A percentile compares a stretch with the other conserved stretches of the same genome.
Conservation (phyloP, 2,888 invertebrate species). For the Pollenia angustigena region DNA sequence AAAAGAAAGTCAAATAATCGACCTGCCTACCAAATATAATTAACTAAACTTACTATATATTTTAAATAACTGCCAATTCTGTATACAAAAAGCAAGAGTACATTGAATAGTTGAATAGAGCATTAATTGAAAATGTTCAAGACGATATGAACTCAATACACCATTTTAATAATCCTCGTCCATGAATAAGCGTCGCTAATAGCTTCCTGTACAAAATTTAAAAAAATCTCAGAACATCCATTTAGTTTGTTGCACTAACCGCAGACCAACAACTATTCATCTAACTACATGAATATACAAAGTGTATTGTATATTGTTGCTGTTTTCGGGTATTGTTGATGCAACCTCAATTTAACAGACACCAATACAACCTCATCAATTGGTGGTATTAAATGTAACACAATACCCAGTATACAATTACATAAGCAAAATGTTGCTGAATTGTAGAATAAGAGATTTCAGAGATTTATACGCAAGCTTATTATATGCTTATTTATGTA, state of each 20-base stretch:
- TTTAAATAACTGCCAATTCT: neutral
- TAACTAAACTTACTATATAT: neutral
- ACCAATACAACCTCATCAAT: constrained; percentile 19
- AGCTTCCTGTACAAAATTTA: neutral
- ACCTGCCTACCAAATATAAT: no score
- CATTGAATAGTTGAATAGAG: neutral
- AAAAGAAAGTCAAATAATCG: no score
- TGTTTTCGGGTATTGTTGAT: constrained; percentile 3
- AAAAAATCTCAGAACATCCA: no score
- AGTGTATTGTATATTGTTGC: neutral
- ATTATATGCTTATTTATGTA: no score
- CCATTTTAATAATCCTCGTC: neutral
- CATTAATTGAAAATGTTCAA: neutral
- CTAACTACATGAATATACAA: constrained; percentile 10
- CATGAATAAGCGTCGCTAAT: neutral
- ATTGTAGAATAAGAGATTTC: no score
- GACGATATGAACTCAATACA: neutral
- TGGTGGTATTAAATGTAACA: neutral
- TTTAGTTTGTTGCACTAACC: constrained; percentile 13
- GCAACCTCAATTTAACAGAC: constrained; percentile 33
- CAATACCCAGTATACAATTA: no score
- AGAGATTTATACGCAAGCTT: no score
- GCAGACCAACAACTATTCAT: constrained; percentile 22
- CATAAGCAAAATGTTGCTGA: no score
- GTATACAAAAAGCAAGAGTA: neutral